Evolutionary conservation across 2,113 vertebrate species (phyloP), one percentile per base, ranked within the genome.

Genomic region (Raphicerus campestris): DNA sequence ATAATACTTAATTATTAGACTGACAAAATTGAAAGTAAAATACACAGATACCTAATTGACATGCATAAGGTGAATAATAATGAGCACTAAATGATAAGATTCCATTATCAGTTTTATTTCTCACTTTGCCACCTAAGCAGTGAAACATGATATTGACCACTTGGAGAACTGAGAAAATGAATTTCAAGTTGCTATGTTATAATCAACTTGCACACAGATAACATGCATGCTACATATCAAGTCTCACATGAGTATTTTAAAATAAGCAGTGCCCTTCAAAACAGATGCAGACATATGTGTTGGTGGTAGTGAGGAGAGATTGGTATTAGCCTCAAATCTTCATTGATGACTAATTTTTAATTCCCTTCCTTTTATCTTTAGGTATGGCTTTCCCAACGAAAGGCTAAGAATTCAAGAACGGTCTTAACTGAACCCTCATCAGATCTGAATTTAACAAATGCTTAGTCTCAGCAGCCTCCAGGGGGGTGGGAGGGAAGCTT

Each of bases 381-480:
- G 99, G 99, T 99, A 99, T 99, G 99, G 99, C 99, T 99, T 99
- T 99, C 99, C 99, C 99, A 99, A 99, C 99, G 99, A 99, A 99
- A 99, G 99, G 99, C 99, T 99, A 99, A 99, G 98, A 99, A 99
- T 99, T 99, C 99, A 99, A 99, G 99, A 99, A 99, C 98, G 99
- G 99, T 99, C 99, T 99, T 99, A 99, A 99, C 98, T 98, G 99
- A 99, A 98, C 99, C 98, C 99, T 99, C 99, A 99, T 99, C 99
- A 99, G 98, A 99, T 99, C 99, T 99, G 99, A 99, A 99, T 99
- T 99, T 99, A 99, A 99, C 98, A 99, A 98, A 99, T 99, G 98
- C 99, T 99, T 99, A 99, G 98, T 99, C 99, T 99, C 99, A 99
- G 99, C 99, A 99, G 99, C 99, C 99, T 99, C 98, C 98, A 70